Base-by-base conservation (phyloP, 2,888 invertebrate genomes). In the Choristoneura rosaceana region DNA sequence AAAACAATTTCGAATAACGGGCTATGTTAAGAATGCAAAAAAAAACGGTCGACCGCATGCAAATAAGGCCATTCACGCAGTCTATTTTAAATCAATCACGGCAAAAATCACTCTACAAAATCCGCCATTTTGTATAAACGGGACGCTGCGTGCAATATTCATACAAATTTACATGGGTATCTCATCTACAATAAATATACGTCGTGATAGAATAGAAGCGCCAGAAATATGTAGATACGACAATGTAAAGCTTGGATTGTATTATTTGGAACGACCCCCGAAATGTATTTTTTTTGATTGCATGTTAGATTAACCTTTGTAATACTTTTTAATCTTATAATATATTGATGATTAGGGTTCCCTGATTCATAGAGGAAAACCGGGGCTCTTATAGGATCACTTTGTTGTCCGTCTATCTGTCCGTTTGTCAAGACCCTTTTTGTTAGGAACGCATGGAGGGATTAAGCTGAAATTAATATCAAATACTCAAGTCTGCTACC, bases 161-260 rank as follows among this genome's bases (percentile, higher is more conserved):
- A 63, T 67, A 71, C 62, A 68, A 62, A 71, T 61, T 61, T 71
- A 61, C 67, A 68, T 68, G 63, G n/a, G 15, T 52, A 67, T 63
- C 41, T 43, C 12, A 47, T 47, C 14, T n/a, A 52, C 55, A 67
- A 67, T 62, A 58, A 63, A 41, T 61, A 43, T 61, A 47, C 41
- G 17, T 71, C 47, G 4, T n/a, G 17, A 50, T n/a, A 33, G 58
- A 58, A 59, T 15, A 50, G 41, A n/a, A 25, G 58, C 14, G 38
- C 4, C 5, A 55, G 43, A 47, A 70, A 43, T 60, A 59, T 50
- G 59, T 10, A 70, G 64, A 70, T 65, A 58, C 15, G 47, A 38
- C 47, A 59, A n/a, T 25, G 17, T 69, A 25, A 25, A 25, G 25
- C 25, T 25, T 25, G 25, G 25, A 25, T 25, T 25, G 25, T 25